A percentile compares a stretch with the other conserved stretches of the same genome.
These are phyloP conservation scores for Chaetogeoica ovagalla DNA, from an alignment of 2,888 invertebrate species.

Conservation along the genomic window DNA sequence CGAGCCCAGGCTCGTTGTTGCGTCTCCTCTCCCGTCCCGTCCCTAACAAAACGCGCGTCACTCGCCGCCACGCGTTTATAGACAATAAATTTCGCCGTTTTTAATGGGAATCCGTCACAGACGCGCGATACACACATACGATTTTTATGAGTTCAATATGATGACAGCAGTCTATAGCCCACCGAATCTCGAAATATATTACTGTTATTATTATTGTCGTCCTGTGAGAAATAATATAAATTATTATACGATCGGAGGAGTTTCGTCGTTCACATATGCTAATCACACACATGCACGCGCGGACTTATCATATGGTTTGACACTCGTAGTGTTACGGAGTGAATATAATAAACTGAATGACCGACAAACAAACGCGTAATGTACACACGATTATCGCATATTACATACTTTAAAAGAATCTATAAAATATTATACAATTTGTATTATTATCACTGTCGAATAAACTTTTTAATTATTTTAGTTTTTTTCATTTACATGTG, in stretches of 20 bases:
- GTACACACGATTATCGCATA: too few species aligned
- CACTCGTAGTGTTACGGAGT: not conserved
- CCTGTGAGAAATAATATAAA: slow-evolving; percentile 35
- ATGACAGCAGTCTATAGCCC: slow-evolving; percentile 17
- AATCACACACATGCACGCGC: not conserved
- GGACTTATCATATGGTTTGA: slow-evolving; percentile 8
- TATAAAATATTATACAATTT: not conserved
- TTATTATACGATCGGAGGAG: slow-evolving; percentile 3
- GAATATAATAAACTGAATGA: slow-evolving; percentile 22
- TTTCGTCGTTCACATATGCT: slow-evolving; percentile 22
- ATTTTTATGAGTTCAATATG: slow-evolving; percentile 44
- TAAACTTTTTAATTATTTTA: too few species aligned
- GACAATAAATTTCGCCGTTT: slow-evolving; percentile 40
- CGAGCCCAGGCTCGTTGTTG: not conserved
- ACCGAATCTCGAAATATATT: slow-evolving; percentile 32
- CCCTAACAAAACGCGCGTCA: not conserved
- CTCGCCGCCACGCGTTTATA: not conserved
- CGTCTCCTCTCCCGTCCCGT: not conserved
- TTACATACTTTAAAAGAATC: too few species aligned
- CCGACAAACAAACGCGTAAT: not conserved
- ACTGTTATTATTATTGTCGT: not conserved
- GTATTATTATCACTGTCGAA: too few species aligned
- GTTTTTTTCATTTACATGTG: too few species aligned
- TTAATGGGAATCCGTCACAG: slow-evolving; percentile 47
- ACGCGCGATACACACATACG: not conserved